These are phyloP conservation scores for Enteromius thamalakanensis DNA, from an alignment of 2,797 vertebrate genomes.

Conservation along the genomic window DNA sequence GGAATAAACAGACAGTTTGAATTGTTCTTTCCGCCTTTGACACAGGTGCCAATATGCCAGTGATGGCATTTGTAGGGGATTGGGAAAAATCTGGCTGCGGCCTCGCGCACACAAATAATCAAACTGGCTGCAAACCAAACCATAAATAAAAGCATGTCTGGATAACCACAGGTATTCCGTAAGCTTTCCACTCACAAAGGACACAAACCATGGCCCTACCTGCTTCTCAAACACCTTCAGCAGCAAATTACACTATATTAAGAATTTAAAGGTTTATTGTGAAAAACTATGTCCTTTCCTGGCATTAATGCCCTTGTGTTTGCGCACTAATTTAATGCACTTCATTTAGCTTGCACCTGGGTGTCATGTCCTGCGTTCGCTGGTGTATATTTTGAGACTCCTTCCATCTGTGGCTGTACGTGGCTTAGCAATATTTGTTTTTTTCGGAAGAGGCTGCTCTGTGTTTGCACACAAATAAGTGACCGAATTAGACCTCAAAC, in stretches of 20 bases:
- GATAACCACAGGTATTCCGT: not conserved
- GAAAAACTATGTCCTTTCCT: constrained; percentile 11
- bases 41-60: constrained; percentile 5
- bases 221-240: not conserved
- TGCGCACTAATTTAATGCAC: constrained; percentile 30
- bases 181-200: not conserved
- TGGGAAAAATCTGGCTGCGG: not conserved
- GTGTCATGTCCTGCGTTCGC: constrained; percentile 32
- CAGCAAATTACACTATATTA: not conserved
- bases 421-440: constrained; percentile 33
- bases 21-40: constrained; percentile 23
- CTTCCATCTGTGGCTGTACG: constrained; percentile 46
- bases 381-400: constrained; percentile 33
- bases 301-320: constrained; percentile 25
- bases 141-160: not conserved
- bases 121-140: not conserved
- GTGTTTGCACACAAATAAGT: constrained; percentile 40
- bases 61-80: constrained; percentile 21
- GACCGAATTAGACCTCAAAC: constrained; percentile 21
- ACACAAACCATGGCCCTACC: not conserved
- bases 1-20: not conserved
- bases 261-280: not conserved
- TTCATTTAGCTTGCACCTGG: constrained; percentile 35
- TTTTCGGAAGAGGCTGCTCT: constrained; percentile 1
- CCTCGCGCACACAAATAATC: not conserved